Evolutionary conservation across 2,797 vertebrate species (phyloP), one percentile per base, ranked within the genome.

Genomic region (Galagoides demidoff): DNA sequence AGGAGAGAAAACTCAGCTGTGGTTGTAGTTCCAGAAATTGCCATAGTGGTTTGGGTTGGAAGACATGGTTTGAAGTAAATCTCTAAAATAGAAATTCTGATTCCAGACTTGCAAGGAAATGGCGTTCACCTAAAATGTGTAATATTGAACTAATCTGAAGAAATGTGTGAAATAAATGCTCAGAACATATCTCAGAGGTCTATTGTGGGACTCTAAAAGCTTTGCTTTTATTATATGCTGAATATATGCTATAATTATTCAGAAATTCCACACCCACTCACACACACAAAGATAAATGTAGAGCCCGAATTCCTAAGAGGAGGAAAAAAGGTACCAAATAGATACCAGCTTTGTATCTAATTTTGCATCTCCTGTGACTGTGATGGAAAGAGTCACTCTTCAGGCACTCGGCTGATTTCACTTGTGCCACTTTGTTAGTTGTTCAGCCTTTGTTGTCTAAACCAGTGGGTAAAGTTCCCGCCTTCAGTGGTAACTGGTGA

Each of bases 401-500:
- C 31, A 93, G 34, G 92, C 94, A 93, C 97, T 92, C 82, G 68
- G n/a, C 59, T 84, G 19, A 81, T 94, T 97, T 97, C 82, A 85
- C 94, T 96, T 89, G 34, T 94, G 59, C 55, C 10, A 43, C 92
- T 95, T 96, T 16, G 14, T 92, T 95, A 81, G 90, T 70, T 96
- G 96, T 95, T 95, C 98, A 97, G 61, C 52, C 92, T 96, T 96
- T 82, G 90, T 97, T 89, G 76, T 96, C 87, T 85, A 87, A 90
- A 91, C 92, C 94, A 45, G 92, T 90, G 92, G 94, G 95, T 95
- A 59, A 66, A 63, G 85, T 92, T 96, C 87, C 78, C 93, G 87
- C 92, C 89, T 95, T 84, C 77, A 85, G 77, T 94, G 90, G 88
- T 97, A 92, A 94, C 92, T 94, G 92, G 52, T 96, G 88, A 89